Evolutionary conservation across 2,113 vertebrate species (phyloP).

Genomic region (Sinocyclocheilus anophthalmus): DNA sequence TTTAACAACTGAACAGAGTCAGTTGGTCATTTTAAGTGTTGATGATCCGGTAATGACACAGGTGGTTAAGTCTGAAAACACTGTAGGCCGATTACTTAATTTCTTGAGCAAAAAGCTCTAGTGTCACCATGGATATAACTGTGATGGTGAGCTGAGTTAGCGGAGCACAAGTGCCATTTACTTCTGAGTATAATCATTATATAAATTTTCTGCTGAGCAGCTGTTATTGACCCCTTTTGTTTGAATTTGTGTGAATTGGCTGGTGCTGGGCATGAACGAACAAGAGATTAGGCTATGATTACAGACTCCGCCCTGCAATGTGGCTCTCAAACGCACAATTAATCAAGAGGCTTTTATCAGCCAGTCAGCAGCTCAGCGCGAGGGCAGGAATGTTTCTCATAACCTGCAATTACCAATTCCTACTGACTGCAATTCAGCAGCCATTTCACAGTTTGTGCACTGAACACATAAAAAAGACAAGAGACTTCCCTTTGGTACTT

Average conservation of each 20-base stretch:
- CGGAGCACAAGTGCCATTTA: constrained; percentile 76
- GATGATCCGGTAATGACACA: constrained; percentile 36
- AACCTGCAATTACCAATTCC: constrained; percentile 57
- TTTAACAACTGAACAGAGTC: background rate
- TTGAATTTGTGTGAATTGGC: constrained; percentile 58
- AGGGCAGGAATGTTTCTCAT: constrained; percentile 45
- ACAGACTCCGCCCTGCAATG: constrained; percentile 74
- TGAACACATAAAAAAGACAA: constrained; percentile 14
- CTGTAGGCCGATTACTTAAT: constrained; percentile 22
- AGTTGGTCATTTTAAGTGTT: constrained; percentile 10
- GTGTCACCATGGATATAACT: constrained; percentile 39
- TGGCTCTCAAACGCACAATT: constrained; percentile 79
- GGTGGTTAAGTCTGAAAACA: constrained; percentile 21
- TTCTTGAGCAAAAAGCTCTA: constrained; percentile 21
- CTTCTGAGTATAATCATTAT: constrained; percentile 80
- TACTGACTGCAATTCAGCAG: constrained; percentile 43
- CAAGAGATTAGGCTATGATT: constrained; percentile 71
- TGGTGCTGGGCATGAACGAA: constrained; percentile 69
- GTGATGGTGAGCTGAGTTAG: constrained; percentile 62
- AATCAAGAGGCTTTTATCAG: constrained; percentile 77
- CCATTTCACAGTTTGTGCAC: constrained; percentile 44
- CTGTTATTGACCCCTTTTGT: constrained; percentile 75
- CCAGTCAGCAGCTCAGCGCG: constrained; percentile 52
- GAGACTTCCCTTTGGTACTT: constrained; percentile 25
- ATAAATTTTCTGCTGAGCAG: constrained; percentile 75